phyloP scores from a whole-genome alignment of 2,797 vertebrate genomes.

The Lycodopsis pacificus region DNA sequence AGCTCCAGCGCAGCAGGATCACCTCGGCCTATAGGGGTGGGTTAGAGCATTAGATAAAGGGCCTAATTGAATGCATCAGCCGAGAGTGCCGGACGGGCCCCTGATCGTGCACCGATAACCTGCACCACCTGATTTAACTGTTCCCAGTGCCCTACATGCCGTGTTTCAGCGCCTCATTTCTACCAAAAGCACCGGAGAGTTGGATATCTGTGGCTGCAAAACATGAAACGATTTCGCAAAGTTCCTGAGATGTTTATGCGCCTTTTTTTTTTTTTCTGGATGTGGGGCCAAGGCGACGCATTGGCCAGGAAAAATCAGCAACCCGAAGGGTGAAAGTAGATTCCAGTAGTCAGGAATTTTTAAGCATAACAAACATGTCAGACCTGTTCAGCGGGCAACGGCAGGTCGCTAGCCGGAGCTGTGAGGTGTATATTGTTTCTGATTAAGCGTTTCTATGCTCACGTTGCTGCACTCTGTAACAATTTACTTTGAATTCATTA shows the following conservation, averaged over 20 bases:
- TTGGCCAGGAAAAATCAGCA: constrained; percentile 70
- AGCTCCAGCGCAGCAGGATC: constrained; percentile 79
- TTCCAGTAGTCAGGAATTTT: constrained; percentile 85
- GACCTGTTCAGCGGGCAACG: constrained; percentile 72
- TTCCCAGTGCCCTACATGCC: constrained; percentile 27
- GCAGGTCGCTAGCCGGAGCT: constrained; percentile 59
- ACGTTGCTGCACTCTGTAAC: constrained; percentile 71
- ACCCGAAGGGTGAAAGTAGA: constrained; percentile 77
- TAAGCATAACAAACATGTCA: constrained; percentile 86
- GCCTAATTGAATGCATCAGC: constrained; percentile 77
- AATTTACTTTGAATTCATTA: constrained; percentile 80
- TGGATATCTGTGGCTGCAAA: not conserved
- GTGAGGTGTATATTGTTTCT: constrained; percentile 81
- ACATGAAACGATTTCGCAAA: constrained; percentile 20
- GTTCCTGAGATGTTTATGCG: constrained; percentile 45
- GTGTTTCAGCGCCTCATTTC: constrained; percentile 9
- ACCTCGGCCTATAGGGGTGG: constrained; percentile 45
- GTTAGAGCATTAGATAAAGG: constrained; percentile 74
- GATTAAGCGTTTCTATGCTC: constrained; percentile 72
- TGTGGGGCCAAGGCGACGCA: constrained; percentile 43
- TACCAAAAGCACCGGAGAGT: constrained; percentile 1
- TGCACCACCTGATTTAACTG: constrained; percentile 63
- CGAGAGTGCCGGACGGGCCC: constrained; percentile 16
- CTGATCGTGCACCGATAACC: constrained; percentile 71
- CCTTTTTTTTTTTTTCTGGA: constrained; percentile 46